A percentile compares a stretch with the other conserved stretches of the same genome.
Conservation (phyloP, 1,140 invertebrate genomes). For the Drosophila littoralis region DNA sequence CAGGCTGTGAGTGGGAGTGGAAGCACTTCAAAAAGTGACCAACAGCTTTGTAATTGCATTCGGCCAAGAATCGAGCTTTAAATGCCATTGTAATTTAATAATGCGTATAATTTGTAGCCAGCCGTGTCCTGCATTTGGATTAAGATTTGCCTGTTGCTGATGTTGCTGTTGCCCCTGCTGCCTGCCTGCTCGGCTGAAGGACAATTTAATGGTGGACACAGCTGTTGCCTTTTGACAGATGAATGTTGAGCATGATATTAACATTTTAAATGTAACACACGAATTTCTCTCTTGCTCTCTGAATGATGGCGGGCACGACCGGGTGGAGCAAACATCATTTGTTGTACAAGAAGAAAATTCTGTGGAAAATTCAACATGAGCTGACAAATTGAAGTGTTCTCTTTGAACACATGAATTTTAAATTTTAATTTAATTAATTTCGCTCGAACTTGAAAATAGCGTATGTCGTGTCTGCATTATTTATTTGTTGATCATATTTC, state of each 20-base stretch:
- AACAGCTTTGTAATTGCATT: constrained; percentile 55
- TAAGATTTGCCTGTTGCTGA: constrained; percentile 36
- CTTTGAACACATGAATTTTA: constrained; percentile 22
- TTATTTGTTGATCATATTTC: constrained; percentile 24
- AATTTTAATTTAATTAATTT: constrained; percentile 39
- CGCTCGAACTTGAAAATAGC: constrained; percentile 15
- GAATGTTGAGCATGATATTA: constrained; percentile 73
- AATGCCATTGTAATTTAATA: constrained; percentile 63
- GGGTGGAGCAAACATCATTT: constrained; percentile 6
- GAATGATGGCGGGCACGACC: background rate
- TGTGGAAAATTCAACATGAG: constrained; percentile 2
- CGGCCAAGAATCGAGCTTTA: constrained; percentile 30
- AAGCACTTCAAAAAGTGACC: constrained; percentile 28
- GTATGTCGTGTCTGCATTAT: constrained; percentile 17
- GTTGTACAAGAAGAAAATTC: constrained; percentile 1
- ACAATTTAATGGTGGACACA: constrained; percentile 49
- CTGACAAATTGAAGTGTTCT: constrained; percentile 2
- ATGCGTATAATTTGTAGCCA: constrained; percentile 69
- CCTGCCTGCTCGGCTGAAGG: constrained; percentile 13
- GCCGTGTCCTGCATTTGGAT: constrained; percentile 50
- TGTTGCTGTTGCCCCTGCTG: background rate
- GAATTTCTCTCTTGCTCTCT: background rate
- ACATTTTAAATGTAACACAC: constrained; percentile 60
- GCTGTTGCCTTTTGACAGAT: constrained; percentile 76
- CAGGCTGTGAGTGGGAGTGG: background rate